Evolutionary conservation across 2,888 invertebrate species (phyloP), one percentile per base, ranked within the genome.

Genomic region (Caenorhabditis sp.): DNA sequence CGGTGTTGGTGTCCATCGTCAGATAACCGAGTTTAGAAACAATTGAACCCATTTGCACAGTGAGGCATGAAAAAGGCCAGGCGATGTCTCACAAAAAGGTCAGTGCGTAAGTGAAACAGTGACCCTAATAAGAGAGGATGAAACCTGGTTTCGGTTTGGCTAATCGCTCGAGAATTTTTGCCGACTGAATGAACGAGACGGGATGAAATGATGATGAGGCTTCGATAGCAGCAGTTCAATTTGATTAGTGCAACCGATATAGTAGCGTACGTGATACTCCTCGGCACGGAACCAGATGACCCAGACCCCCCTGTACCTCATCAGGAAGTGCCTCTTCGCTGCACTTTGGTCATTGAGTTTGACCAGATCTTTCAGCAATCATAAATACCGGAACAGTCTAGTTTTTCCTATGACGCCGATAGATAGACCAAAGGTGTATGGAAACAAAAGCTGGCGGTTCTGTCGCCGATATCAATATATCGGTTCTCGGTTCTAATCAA

Each of bases 41-140:
- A 72, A 72, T 63, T 63, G 58, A 72, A 63, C 63, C n/a, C 62
- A 63, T 62, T 58, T 43, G 61, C 61, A 71, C 61, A 71, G 68
- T 68, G 58, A 68, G 24, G 68, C 68, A 68, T 68, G 68, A 68
- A 68, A 58, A 52, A 37, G 56, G 56, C 66, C 55, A 48, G 48
- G 48, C 53, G 46, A 45, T 62, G 45, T 53, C 53, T 61, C 66
- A 26, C 30, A 20, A 26, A 59, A 70, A 70, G 70, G 59, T 59
- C 59, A 70, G 70, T 58, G 17, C 55, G 35, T 27, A 4, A 37
- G 30, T 20, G 56, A 62, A 53, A 61, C 53, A 35, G 22, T 72
- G 72, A 72, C 72, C 72, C 56, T 72, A 72, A 72, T 72, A 63
- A 71, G 71, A 32, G 26, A 27, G 35, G 37, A 55, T 46, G 48